A percentile compares a stretch with the other conserved stretches of the same genome.
Conservation (phyloP, 2,888 invertebrate genomes). For the Dione juno region DNA sequence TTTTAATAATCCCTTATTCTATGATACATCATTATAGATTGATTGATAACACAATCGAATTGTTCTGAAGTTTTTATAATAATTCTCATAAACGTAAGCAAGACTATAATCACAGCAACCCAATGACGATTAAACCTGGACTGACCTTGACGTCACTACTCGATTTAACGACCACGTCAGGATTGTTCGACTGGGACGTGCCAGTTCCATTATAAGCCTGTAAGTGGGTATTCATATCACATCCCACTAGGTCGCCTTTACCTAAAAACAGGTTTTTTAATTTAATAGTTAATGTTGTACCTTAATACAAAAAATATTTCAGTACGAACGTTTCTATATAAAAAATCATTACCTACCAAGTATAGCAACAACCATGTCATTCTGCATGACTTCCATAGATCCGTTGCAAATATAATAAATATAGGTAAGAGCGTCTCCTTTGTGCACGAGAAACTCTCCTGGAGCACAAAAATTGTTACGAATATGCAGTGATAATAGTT, state of each 20-base stretch:
- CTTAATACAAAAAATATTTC: background rate
- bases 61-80: background rate
- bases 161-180: conserved; percentile 94
- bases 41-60: too few species aligned
- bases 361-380: conserved; percentile 98
- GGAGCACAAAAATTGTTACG: conserved; percentile 98
- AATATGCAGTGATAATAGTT: conserved; percentile 95
- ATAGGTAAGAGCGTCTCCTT: conserved; percentile 96
- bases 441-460: conserved; percentile 96
- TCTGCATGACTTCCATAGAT: conserved; percentile 98
- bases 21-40: too few species aligned
- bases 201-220: conserved; percentile 85
- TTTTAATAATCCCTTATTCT: too few species aligned
- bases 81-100: background rate
- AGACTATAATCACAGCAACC: background rate
- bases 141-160: conserved; percentile 94
- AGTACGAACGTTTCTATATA: background rate
- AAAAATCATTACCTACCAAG: conserved; percentile 86
- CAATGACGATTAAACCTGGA: background rate
- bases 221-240: conserved; percentile 93
- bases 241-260: conserved; percentile 97
- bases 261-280: conserved; percentile 82
- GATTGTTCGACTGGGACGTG: conserved; percentile 84
- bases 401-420: conserved; percentile 98
- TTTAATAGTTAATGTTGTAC: background rate